phyloP scores from a whole-genome alignment of 2,797 vertebrate species.

The Rhinella marina region DNA sequence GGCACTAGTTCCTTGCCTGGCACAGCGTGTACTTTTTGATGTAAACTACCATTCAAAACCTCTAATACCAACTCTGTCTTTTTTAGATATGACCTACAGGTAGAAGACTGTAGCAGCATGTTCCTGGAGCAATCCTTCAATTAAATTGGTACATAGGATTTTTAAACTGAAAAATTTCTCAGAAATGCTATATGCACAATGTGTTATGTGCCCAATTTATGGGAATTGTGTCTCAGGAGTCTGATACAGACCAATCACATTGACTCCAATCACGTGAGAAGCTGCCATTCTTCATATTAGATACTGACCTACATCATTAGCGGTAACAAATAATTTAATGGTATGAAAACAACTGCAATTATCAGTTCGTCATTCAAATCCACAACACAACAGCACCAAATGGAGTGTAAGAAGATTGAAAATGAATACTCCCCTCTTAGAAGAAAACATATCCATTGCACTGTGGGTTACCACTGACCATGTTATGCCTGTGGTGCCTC shows the following conservation, averaged over 20 bases:
- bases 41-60: neutral
- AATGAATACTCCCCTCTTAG: too few species aligned
- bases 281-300: neutral
- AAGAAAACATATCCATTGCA: too few species aligned
- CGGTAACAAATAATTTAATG: neutral
- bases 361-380: neutral
- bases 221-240: conserved; percentile 1
- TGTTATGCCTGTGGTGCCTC: too few species aligned
- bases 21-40: conserved; percentile 18
- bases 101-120: conserved; percentile 6
- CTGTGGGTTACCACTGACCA: too few species aligned
- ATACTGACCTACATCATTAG: neutral
- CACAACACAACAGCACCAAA: too few species aligned
- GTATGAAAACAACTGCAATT: neutral
- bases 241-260: neutral
- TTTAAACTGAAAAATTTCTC: conserved; percentile 13
- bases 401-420: too few species aligned
- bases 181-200: conserved; percentile 33
- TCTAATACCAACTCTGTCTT: neutral
- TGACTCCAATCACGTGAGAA: neutral
- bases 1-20: neutral
- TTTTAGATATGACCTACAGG: neutral
- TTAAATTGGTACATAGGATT: neutral
- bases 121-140: neutral
- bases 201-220: conserved; percentile 39